Conservation (phyloP, 2,888 invertebrate genomes). For the Callyntrura sp. region DNA sequence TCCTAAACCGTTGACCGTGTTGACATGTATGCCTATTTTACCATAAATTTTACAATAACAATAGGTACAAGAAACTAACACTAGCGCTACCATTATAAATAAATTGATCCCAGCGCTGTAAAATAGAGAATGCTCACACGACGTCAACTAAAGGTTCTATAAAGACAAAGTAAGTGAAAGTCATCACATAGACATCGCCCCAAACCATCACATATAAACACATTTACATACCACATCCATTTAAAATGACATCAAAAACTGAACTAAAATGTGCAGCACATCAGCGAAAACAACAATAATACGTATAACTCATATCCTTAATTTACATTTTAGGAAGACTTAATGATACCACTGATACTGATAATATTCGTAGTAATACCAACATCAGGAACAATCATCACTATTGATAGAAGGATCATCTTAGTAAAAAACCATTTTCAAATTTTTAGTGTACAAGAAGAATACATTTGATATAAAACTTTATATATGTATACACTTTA, state of each 20-base stretch:
- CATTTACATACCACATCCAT: background rate
- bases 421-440: conserved; percentile 1
- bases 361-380: conserved; percentile 15
- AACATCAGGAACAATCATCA: conserved; percentile 49
- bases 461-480: conserved; percentile 2
- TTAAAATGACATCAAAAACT: no score
- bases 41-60: background rate
- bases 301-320: conserved; percentile 48
- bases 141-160: background rate
- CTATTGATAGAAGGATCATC: background rate
- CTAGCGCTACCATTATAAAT: background rate
- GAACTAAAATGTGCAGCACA: conserved; percentile 10
- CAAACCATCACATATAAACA: background rate
- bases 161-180: background rate
- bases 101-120: background rate
- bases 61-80: background rate
- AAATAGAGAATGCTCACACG: background rate
- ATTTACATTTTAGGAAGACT: conserved; percentile 47
- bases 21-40: background rate
- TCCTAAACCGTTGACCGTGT: background rate
- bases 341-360: conserved; percentile 9
- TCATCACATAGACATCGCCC: background rate
- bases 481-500: background rate
- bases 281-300: conserved; percentile 40
- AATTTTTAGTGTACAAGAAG: background rate